Conservation (phyloP, 2,797 vertebrate species). For the Melanotaenia trifasciata region DNA sequence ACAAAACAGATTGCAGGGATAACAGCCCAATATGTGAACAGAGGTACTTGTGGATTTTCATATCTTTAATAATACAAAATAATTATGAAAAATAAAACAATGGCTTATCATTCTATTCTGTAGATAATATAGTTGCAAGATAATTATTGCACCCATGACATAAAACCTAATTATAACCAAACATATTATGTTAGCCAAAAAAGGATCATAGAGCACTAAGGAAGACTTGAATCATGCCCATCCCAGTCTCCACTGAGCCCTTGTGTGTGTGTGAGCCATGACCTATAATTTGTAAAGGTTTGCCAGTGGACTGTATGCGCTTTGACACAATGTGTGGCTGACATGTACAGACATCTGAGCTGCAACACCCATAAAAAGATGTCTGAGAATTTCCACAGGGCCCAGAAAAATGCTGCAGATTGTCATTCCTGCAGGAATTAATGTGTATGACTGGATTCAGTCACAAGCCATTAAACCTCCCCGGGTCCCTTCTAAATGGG, state of each 20-base stretch:
- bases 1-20: too few species aligned
- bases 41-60: too few species aligned
- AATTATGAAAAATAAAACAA: neutral
- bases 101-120: neutral
- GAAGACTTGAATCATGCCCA: neutral
- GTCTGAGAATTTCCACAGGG: constrained; percentile 20
- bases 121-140: neutral
- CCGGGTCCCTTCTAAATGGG: constrained; percentile 62
- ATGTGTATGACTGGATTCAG: constrained; percentile 69
- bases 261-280: neutral
- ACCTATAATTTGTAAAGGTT: neutral
- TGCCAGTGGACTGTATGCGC: neutral
- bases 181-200: neutral
- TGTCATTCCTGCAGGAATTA: constrained; percentile 52
- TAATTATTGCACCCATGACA: neutral
- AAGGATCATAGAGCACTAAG: too few species aligned
- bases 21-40: too few species aligned
- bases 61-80: neutral
- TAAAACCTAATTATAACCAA: neutral
- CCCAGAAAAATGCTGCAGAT: constrained; percentile 23
- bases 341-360: constrained; percentile 9
- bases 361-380: constrained; percentile 1
- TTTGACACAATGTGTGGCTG: neutral
- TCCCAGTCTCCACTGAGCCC: too few species aligned
- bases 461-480: constrained; percentile 69